Percentiles rank a stretch among this genome's conserved stretches.
These are phyloP conservation scores for Choreutis nemorana DNA, from an alignment of 2,888 invertebrate species.

Conservation along the genomic window DNA sequence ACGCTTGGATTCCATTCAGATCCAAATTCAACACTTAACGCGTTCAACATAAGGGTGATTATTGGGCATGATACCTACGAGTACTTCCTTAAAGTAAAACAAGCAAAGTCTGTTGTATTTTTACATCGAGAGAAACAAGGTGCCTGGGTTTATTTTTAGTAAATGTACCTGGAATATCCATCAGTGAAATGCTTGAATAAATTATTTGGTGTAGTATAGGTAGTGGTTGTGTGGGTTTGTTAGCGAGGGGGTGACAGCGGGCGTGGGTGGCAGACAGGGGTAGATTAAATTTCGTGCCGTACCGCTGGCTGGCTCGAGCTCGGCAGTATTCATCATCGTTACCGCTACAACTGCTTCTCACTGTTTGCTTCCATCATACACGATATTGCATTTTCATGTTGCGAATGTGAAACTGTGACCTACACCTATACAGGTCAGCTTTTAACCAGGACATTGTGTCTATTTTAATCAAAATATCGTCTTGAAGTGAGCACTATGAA, in stretches of 20 bases:
- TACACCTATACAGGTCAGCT: too few relatives aligned
- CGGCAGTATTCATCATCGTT: conserved; percentile 52
- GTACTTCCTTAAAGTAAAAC: too few relatives aligned
- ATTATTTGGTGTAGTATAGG: conserved; percentile 23
- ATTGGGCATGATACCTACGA: too few relatives aligned
- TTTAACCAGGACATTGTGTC: too few relatives aligned
- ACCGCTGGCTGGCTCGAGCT: conserved; percentile 40
- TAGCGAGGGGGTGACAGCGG: conserved; percentile 14
- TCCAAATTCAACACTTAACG: too few relatives aligned
- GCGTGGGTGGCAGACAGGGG: conserved; percentile 45
- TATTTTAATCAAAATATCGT: too few relatives aligned
- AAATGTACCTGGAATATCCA: conserved; percentile 17
- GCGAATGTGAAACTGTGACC: neutral
- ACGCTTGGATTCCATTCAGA: too few relatives aligned
- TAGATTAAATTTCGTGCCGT: conserved; percentile 60
- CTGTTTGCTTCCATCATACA: conserved; percentile 16
- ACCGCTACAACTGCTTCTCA: conserved; percentile 44
- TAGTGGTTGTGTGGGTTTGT: conserved; percentile 13
- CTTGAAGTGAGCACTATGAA: too few relatives aligned
- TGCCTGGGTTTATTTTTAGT: too few relatives aligned
- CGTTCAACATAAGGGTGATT: too few relatives aligned
- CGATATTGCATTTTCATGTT: neutral
- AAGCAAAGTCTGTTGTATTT: too few relatives aligned
- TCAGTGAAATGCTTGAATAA: conserved; percentile 37
- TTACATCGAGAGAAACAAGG: too few relatives aligned